phyloP scores from a whole-genome alignment of 2,797 vertebrate species.

The Poecilia wingei region DNA sequence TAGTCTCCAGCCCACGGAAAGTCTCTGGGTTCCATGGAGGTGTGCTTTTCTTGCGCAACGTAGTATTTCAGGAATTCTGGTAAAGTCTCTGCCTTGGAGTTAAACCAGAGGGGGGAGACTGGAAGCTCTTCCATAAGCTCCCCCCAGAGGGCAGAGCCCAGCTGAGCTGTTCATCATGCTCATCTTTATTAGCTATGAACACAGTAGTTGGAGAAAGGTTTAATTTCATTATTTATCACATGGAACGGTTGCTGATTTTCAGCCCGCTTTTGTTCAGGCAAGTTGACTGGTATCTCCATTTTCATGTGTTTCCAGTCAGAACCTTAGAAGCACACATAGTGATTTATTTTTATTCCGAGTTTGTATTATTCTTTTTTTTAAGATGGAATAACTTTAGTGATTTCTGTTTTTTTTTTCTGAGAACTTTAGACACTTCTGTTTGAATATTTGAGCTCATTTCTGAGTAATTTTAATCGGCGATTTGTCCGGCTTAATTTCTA shows the following conservation, averaged over 20 bases:
- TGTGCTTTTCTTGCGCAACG: conserved; percentile 60
- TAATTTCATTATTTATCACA: background rate
- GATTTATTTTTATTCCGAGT: background rate
- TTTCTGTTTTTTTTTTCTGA: background rate
- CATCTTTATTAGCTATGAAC: background rate
- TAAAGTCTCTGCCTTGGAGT: conserved; percentile 20
- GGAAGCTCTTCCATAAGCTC: conserved; percentile 21
- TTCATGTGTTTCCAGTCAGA: background rate
- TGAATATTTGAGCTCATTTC: background rate
- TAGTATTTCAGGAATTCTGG: conserved; percentile 42
- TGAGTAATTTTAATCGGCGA: background rate
- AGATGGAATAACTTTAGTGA: background rate
- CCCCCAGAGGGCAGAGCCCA: background rate
- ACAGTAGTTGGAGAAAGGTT: background rate
- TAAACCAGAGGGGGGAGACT: background rate
- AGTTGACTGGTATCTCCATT: background rate
- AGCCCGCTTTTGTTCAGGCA: background rate
- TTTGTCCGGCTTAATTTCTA: no score
- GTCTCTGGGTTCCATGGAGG: conserved; percentile 20
- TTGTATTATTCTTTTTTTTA: background rate
- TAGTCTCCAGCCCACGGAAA: conserved; percentile 47
- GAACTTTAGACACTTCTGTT: background rate
- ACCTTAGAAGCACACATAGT: background rate
- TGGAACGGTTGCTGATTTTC: background rate
- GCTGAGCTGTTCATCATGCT: background rate